Evolutionary conservation across 1,140 invertebrate species (phyloP).

Genomic region (Eupeodes corollae): DNA sequence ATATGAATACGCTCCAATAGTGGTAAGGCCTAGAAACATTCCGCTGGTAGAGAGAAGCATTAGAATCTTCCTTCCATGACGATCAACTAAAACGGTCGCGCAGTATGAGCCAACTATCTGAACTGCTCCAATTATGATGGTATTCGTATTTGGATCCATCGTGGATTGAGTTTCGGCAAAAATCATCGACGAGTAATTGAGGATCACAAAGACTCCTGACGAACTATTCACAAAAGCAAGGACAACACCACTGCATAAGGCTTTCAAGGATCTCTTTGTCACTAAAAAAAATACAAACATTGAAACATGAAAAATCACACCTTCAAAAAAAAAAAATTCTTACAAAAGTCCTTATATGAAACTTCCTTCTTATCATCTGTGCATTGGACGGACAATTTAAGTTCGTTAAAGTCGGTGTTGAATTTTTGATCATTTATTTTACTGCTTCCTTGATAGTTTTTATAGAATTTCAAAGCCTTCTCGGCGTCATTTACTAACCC

Average conservation of each 20-base stretch:
- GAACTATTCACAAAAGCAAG: slow-evolving; percentile 18
- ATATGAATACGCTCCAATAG: slow-evolving; percentile 15
- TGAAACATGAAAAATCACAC: too few species aligned
- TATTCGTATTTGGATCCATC: slow-evolving; percentile 41
- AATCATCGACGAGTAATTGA: slow-evolving; percentile 41
- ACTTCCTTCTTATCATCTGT: slow-evolving; percentile 3
- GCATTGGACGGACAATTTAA: not conserved
- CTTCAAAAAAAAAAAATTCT: not conserved
- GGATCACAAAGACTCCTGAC: slow-evolving; percentile 20
- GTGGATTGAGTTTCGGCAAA: slow-evolving; percentile 49
- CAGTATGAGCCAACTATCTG: slow-evolving; percentile 31
- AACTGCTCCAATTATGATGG: slow-evolving; percentile 41
- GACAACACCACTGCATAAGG: slow-evolving; percentile 14
- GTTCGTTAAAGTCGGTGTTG: not conserved
- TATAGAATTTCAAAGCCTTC: slow-evolving; percentile 12
- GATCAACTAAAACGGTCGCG: slow-evolving; percentile 21
- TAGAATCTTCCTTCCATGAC: slow-evolving; percentile 16
- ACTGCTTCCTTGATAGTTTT: not conserved
- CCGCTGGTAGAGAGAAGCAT: slow-evolving; percentile 18
- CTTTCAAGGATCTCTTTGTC: slow-evolving; percentile 5
- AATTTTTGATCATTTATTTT: not conserved
- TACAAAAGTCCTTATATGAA: slow-evolving; percentile 19
- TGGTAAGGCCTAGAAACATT: slow-evolving; percentile 11
- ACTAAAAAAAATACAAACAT: slow-evolving; percentile 8
- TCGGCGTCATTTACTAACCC: slow-evolving; percentile 13